phyloP scores from a whole-genome alignment of 2,888 invertebrate species.

The Xylocampa areola region DNA sequence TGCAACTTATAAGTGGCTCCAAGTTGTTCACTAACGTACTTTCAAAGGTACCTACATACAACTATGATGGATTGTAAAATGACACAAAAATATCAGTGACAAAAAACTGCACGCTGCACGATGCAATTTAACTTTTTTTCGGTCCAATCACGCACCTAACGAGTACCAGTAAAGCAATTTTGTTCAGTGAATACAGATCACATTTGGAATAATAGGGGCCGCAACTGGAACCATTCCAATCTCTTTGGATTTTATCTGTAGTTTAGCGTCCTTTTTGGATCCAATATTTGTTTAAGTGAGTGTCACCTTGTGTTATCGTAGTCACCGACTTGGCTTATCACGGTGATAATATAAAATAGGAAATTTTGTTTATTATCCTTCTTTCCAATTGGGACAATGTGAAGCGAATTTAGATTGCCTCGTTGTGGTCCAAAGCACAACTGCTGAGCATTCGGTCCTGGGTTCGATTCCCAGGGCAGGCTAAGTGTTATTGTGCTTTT shows the following conservation, averaged over 20 bases:
- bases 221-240: constrained; percentile 53
- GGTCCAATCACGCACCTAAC: constrained; percentile 48
- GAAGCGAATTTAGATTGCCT: too few species aligned
- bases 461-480: too few species aligned
- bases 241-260: constrained; percentile 38
- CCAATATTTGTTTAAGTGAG: constrained; percentile 18
- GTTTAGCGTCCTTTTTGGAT: constrained; percentile 29
- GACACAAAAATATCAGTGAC: constrained; percentile 8
- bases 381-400: background rate
- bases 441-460: too few species aligned
- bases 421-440: too few species aligned
- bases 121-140: constrained; percentile 35
- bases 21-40: constrained; percentile 1
- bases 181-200: constrained; percentile 51
- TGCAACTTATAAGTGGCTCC: constrained; percentile 9
- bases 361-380: background rate
- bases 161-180: constrained; percentile 46
- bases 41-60: background rate
- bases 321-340: constrained; percentile 3
- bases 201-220: constrained; percentile 48
- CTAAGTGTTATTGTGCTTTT: too few species aligned
- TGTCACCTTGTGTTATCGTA: constrained; percentile 14
- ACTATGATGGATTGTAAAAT: too few species aligned
- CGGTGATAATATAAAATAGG: constrained; percentile 1
- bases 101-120: constrained; percentile 4